Conservation (phyloP, 37 sponge, comb jelly and placozoan genomes). For the Sycon ciliatum region DNA sequence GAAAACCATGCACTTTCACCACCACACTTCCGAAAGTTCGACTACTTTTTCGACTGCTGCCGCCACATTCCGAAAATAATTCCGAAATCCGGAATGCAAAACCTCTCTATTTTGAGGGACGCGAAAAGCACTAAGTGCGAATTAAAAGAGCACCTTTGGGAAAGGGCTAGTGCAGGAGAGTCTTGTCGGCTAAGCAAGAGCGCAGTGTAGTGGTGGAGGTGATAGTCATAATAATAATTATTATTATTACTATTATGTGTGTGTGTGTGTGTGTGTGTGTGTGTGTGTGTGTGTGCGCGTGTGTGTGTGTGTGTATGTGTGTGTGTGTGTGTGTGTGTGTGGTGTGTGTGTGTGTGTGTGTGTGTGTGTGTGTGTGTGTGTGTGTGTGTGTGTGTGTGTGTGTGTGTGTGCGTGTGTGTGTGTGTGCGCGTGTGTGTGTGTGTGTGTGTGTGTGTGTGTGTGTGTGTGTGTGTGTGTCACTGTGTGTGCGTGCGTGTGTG, state of each 20-base stretch:
- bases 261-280: background rate
- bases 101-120: too few species aligned
- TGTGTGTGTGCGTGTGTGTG: constrained; percentile 14
- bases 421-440: background rate
- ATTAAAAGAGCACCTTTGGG: too few species aligned
- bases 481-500: background rate
- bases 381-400: background rate
- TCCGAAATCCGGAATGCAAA: too few species aligned
- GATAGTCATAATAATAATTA: too few species aligned
- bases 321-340: constrained; percentile 15
- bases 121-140: too few species aligned
- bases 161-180: too few species aligned
- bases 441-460: constrained; percentile 17
- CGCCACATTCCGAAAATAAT: too few species aligned
- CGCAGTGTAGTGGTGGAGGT: too few species aligned
- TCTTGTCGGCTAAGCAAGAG: too few species aligned
- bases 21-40: too few species aligned
- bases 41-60: too few species aligned
- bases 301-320: constrained; percentile 3
- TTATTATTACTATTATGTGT: background rate
- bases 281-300: background rate
- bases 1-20: too few species aligned
- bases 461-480: background rate
- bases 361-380: constrained; percentile 17
- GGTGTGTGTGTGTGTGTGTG: constrained; percentile 1